Evolutionary conservation across 2,113 vertebrate species (phyloP).

Genomic region (Helogale parvula): DNA sequence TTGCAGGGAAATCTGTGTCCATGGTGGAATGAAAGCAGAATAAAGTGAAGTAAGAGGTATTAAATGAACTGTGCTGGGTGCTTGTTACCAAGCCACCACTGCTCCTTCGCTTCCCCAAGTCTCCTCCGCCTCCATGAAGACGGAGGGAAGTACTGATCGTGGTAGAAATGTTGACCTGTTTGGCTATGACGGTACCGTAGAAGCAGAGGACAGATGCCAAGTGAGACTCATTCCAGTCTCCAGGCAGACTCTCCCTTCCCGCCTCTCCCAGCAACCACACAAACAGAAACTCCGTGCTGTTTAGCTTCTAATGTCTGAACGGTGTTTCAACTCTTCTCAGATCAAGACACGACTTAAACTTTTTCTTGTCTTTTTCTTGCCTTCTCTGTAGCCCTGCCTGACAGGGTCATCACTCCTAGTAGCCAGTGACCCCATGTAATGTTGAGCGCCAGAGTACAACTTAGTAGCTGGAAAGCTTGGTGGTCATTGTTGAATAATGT

Average conservation of each 20-base stretch:
- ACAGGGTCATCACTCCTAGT: background rate
- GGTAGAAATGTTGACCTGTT: rapidly evolving
- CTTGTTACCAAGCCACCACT: rapidly evolving
- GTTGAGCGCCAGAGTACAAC: rapidly evolving
- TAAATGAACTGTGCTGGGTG: rapidly evolving
- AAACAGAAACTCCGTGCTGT: no score
- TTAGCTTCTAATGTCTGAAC: background rate
- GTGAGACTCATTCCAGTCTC: no score
- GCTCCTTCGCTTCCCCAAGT: rapidly evolving
- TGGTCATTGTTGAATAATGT: background rate
- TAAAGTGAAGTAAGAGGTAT: rapidly evolving
- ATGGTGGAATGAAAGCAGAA: background rate
- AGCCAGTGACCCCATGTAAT: no score
- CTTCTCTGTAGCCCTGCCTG: background rate
- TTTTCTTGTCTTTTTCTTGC: background rate
- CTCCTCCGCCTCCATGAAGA: background rate
- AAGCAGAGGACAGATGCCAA: rapidly evolving
- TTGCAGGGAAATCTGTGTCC: rapidly evolving
- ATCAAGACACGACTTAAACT: background rate
- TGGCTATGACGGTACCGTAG: rapidly evolving
- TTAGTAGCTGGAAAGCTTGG: background rate
- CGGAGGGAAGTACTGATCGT: rapidly evolving
- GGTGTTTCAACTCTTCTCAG: background rate
- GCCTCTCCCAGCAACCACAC: no score
- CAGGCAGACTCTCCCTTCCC: rapidly evolving